phyloP scores from a whole-genome alignment of 2,113 vertebrate genomes.

The Carassius auratus region DNA sequence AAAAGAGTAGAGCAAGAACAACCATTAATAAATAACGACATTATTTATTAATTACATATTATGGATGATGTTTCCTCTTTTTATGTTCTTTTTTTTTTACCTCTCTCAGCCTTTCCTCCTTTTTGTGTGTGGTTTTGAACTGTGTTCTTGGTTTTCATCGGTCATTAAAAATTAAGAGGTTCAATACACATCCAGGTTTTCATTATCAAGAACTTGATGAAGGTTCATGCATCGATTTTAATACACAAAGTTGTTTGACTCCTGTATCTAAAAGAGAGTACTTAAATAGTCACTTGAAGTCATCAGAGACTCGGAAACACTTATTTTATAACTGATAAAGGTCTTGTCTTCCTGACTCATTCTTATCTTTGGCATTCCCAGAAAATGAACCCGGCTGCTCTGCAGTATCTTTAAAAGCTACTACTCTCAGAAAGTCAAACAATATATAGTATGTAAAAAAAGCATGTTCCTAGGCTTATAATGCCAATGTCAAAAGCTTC shows the following conservation, averaged over 20 bases:
- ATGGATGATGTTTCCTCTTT: conserved; percentile 52
- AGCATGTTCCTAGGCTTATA: no score
- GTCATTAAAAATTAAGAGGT: conserved; percentile 57
- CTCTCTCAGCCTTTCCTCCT: conserved; percentile 2
- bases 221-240: conserved; percentile 18
- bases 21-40: conserved; percentile 55
- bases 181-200: conserved; percentile 40
- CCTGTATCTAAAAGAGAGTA: conserved; percentile 31
- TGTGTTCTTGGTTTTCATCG: conserved; percentile 34
- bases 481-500: no score
- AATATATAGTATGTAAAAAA: background rate
- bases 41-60: conserved; percentile 60
- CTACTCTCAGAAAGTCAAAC: background rate
- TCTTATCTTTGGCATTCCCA: background rate
- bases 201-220: conserved; percentile 46
- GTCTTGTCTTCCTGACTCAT: conserved; percentile 7
- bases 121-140: background rate
- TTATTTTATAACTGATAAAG: conserved; percentile 12
- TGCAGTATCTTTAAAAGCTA: background rate
- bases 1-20: conserved; percentile 11
- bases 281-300: background rate
- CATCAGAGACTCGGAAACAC: background rate
- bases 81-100: conserved; percentile 26
- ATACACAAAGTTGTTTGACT: background rate
- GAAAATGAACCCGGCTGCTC: background rate